Base-by-base conservation (phyloP, 2,888 invertebrate species). In the Drosophila mercatorum region DNA sequence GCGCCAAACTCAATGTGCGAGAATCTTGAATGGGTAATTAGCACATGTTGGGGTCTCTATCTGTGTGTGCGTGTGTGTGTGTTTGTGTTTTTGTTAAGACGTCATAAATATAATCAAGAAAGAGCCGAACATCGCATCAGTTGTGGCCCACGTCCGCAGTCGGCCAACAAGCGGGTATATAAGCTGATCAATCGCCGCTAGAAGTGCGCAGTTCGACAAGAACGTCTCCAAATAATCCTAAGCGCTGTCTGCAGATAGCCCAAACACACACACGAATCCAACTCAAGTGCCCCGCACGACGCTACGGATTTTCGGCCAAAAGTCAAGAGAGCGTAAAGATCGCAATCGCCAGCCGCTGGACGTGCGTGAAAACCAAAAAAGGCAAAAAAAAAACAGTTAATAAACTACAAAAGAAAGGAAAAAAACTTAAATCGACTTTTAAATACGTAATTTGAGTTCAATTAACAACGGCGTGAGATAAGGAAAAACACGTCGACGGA, bases 21-120 rank as follows among this genome's bases (percentile, higher is more conserved):
- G 89, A 86, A 86, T 90, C 78, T 88, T 86, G 90, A 77, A 72
- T 74, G 46, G 62, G 61, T 68, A 86, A 90, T 86, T 86, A 86
- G 58, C 86, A 90, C 90, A 72, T 85, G 17, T 56, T 49, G 47
- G 41, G 3, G 5, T 52, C 36, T 56, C 58, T 74, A 68, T 22
- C 22, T 2, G 22, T 22, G 22, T 22, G 22, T 22, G 22, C 2
- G 22, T 22, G 22, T 22, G 22, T 22, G 22, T 22, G 22, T 22
- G 22, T 22, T 22, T 80, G 64, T 80, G 66, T 46, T 57, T 22
- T 47, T 63, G 55, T 51, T 58, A 73, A 81, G 81, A 63, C 69
- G 78, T 75, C 66, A 80, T 80, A 78, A 81, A 72, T 70, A 79
- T 73, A 72, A 75, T 81, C 74, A 74, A 81, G 74, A 53, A 53